These are phyloP conservation scores for Protonibea diacanthus DNA, from an alignment of 2,797 vertebrate genomes.

Conservation along the genomic window DNA sequence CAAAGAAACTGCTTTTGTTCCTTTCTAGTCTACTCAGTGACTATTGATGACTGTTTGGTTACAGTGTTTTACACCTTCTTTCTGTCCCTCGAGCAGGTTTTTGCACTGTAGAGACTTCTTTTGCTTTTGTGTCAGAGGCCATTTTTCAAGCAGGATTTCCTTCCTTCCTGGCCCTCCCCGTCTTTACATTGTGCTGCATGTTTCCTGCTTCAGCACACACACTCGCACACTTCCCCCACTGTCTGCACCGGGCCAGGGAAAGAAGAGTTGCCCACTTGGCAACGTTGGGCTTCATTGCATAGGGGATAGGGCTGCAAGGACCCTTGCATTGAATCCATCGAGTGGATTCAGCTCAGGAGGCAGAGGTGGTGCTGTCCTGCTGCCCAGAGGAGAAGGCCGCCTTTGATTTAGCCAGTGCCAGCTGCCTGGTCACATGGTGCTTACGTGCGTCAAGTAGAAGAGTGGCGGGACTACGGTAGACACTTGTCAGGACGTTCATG, in stretches of 20 bases:
- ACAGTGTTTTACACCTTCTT: slow-evolving; percentile 24
- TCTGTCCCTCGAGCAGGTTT: slow-evolving; percentile 51
- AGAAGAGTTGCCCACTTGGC: slow-evolving; percentile 51
- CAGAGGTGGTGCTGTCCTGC: slow-evolving; percentile 37
- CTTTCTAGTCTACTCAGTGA: not conserved
- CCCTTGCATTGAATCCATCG: slow-evolving; percentile 25
- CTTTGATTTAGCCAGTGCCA: slow-evolving; percentile 73
- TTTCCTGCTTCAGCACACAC: slow-evolving; percentile 81
- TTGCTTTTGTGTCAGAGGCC: slow-evolving; percentile 81
- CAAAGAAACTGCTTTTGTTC: not conserved
- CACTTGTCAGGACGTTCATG: slow-evolving; percentile 65
- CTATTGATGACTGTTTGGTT: slow-evolving; percentile 8
- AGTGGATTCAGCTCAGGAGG: slow-evolving; percentile 41
- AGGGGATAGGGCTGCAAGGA: slow-evolving; percentile 20
- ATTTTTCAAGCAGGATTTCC: slow-evolving; percentile 86
- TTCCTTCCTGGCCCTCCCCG: slow-evolving; percentile 87
- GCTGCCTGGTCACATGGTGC: slow-evolving; percentile 77
- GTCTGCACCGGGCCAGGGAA: slow-evolving; percentile 25
- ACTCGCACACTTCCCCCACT: slow-evolving; percentile 17
- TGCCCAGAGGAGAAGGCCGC: slow-evolving; percentile 65
- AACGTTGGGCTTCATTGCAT: slow-evolving; percentile 22
- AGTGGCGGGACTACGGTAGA: slow-evolving; percentile 47
- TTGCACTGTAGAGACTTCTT: slow-evolving; percentile 66
- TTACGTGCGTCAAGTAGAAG: slow-evolving; percentile 63
- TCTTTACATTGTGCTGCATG: slow-evolving; percentile 87